Percentiles rank a stretch among this genome's conserved stretches.
Conservation (phyloP, 2,113 vertebrate genomes). For the Cyanistes caeruleus region DNA sequence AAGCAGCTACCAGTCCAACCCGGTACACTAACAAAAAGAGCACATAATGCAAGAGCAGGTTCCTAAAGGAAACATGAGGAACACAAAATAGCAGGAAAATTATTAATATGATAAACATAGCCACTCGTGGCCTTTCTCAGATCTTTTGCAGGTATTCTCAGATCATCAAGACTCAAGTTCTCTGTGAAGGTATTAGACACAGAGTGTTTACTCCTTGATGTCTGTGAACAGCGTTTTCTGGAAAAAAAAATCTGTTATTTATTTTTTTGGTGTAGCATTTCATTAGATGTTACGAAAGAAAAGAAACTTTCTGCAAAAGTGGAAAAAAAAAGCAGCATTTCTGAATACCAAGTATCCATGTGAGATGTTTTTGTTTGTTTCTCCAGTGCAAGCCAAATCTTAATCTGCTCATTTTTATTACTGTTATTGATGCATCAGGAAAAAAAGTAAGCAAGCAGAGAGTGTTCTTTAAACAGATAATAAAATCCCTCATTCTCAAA, state of each 20-base stretch:
- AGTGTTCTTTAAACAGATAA: slow-evolving; percentile 71
- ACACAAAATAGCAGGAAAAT: background rate
- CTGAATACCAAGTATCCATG: background rate
- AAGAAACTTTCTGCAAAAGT: slow-evolving; percentile 5
- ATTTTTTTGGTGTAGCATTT: background rate
- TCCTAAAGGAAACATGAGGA: background rate
- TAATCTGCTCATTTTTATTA: slow-evolving; percentile 43
- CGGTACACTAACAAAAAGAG: background rate
- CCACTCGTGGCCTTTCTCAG: background rate
- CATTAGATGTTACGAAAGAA: background rate
- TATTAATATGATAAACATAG: background rate
- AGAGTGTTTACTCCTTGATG: background rate
- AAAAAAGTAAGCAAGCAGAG: slow-evolving; percentile 43
- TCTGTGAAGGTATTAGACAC: background rate
- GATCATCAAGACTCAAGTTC: background rate
- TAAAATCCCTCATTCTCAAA: slow-evolving; percentile 74
- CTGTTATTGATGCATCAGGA: slow-evolving; percentile 42
- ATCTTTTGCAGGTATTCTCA: background rate
- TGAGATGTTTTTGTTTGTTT: slow-evolving; percentile 31
- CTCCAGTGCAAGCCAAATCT: background rate
- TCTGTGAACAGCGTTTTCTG: background rate
- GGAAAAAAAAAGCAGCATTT: slow-evolving; percentile 37
- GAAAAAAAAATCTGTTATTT: background rate
- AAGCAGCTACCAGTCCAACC: background rate
- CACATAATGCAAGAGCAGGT: background rate